Conservation (phyloP, 2,797 vertebrate species). For the Falco columbarius region DNA sequence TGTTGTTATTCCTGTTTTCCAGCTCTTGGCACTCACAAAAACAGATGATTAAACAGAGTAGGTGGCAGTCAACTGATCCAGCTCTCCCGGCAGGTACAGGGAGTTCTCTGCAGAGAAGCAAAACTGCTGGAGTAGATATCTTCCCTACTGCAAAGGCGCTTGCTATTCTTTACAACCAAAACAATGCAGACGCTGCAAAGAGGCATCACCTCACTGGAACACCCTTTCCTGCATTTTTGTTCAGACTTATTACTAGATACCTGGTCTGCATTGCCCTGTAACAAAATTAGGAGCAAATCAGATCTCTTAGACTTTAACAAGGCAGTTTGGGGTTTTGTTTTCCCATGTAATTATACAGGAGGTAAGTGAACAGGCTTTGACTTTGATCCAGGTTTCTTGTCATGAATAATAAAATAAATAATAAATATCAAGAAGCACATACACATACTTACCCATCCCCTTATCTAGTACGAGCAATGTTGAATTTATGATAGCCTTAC, state of each 20-base stretch:
- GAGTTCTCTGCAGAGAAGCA: constrained; percentile 8
- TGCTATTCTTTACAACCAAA: not conserved
- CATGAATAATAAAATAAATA: not conserved
- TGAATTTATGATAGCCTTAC: not conserved
- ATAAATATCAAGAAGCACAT: not conserved
- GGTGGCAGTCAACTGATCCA: constrained; percentile 20
- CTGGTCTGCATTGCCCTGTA: not conserved
- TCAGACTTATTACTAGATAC: not conserved
- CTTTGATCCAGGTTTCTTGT: not conserved
- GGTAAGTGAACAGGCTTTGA: not conserved
- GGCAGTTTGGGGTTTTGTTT: not conserved
- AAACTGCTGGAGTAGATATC: constrained; percentile 9
- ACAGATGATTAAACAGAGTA: constrained; percentile 27
- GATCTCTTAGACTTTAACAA: not conserved
- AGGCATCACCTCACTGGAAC: not conserved
- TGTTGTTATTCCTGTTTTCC: constrained; percentile 64
- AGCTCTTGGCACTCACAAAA: constrained; percentile 31
- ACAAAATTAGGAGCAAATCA: not conserved
- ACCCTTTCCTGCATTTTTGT: not conserved
- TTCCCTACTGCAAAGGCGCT: not conserved
- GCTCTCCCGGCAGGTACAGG: constrained; percentile 4
- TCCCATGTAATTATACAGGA: not conserved
- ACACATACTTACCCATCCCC: not conserved
- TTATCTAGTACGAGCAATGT: not conserved
- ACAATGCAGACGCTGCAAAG: not conserved